Evolutionary conservation across 37 sponge, comb jelly and placozoan species (phyloP).

Genomic region (Cladorhizidae sp.): DNA sequence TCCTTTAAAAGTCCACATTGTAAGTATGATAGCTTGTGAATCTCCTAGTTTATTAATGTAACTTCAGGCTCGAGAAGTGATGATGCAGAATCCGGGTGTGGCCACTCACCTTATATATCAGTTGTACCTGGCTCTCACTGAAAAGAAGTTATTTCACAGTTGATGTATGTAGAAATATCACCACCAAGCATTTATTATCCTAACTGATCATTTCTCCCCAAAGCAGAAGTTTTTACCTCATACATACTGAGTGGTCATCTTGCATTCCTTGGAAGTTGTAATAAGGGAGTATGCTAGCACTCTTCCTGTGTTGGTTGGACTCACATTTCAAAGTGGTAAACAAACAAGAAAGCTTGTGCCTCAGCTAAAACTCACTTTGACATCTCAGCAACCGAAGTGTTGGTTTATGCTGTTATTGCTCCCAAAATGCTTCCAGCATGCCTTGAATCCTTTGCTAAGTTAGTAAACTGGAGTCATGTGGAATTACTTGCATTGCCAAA

Average conservation of each 20-base stretch:
- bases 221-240: no score
- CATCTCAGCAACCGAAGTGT: no score
- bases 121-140: constrained; percentile 82
- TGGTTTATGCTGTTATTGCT: no score
- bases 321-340: no score
- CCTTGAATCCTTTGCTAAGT: no score
- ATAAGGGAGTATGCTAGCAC: neutral
- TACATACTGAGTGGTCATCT: no score
- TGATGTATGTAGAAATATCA: neutral
- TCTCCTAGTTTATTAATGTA: neutral
- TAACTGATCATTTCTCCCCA: neutral
- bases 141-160: constrained; percentile 50
- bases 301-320: neutral
- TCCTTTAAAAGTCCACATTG: constrained; percentile 83
- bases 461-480: no score
- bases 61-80: constrained; percentile 76
- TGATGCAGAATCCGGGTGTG: constrained; percentile 81
- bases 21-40: constrained; percentile 13
- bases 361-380: no score
- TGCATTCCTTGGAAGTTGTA: neutral
- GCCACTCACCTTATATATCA: constrained; percentile 84
- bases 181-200: neutral
- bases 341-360: no score
- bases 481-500: no score
- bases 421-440: no score